Conservation (phyloP, 1,140 invertebrate genomes). For the Riptortus pedestris region DNA sequence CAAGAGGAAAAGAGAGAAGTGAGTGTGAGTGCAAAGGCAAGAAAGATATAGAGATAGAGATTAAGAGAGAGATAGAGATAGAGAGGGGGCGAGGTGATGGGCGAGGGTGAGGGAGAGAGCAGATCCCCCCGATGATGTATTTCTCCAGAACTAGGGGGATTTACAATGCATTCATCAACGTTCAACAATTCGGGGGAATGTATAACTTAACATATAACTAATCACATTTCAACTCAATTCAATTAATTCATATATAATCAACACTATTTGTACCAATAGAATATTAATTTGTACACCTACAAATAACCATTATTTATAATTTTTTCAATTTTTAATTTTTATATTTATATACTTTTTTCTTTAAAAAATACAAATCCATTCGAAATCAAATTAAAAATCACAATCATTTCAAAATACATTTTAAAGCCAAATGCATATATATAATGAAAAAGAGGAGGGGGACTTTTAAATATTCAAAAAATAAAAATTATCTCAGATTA, state of each 20-base stretch:
- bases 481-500: not conserved
- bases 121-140: conserved; percentile 41
- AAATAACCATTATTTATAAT: conserved; percentile 17
- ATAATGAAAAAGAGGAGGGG: not conserved
- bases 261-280: conserved; percentile 13
- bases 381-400: not conserved
- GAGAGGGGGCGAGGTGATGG: conserved; percentile 7
- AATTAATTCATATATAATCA: conserved; percentile 13
- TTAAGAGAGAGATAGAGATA: too few relatives aligned
- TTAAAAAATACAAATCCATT: conserved; percentile 13
- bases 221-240: not conserved
- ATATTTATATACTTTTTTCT: not conserved
- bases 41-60: too few relatives aligned
- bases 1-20: not conserved
- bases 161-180: not conserved
- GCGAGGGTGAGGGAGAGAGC: not conserved
- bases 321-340: conserved; percentile 14
- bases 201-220: conserved; percentile 17
- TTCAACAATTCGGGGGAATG: conserved; percentile 27
- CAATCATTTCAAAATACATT: not conserved
- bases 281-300: conserved; percentile 24
- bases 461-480: not conserved
- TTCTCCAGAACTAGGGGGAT: conserved; percentile 42
- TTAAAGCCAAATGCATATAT: conserved; percentile 17
- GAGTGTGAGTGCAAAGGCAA: too few relatives aligned